Evolutionary conservation across 2,113 vertebrate species (phyloP), one percentile per base, ranked within the genome.

Genomic region (Zosterops borbonicus): DNA sequence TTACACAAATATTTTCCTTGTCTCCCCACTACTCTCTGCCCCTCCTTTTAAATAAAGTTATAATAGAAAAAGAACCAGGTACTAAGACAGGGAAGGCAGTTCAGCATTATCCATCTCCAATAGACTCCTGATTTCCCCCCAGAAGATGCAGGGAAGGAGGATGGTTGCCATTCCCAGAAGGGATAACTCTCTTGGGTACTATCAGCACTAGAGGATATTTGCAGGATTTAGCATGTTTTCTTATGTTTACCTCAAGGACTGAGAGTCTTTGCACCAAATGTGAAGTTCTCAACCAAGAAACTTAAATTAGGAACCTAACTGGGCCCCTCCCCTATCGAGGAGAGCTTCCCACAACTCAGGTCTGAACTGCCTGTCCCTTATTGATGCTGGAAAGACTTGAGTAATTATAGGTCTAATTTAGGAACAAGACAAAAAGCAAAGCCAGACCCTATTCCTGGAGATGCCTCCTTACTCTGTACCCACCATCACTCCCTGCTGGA

Each of bases 1-100:
- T 96, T 97, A 84, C 49, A 92, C 75, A 96, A 97, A 97, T 96
- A 97, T 97, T 97, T 97, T 96, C 73, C 75, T 96, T 94, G 87
- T 96, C 89, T 94, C 82, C 78, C 27, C 68, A 27, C 81, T 56
- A 17, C 27, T 89, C 74, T 68, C 55, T 81, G 35, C 59, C 15
- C 59, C 53, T 49, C 37, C 14, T 83, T 95, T 85, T 65, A 84
- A 83, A 95, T 94, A 92, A 85, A 23, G 31, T 83, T 93, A 60
- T 71, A 84, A 90, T 13, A 89, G 65, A 86, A 94, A 86, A 84
- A 35, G 55, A 94, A 64, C 52, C 1, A 10, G 25, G 44, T 65
- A 27, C 4, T 87, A n/a, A 71, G 80, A 59, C 6, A n/a, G 18
- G 22, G 82, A 85, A 82, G 33, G 75, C 20, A 65, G 31, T 20